These are phyloP conservation scores for Lottia scabra DNA, from an alignment of 2,888 invertebrate species.

Conservation along the genomic window DNA sequence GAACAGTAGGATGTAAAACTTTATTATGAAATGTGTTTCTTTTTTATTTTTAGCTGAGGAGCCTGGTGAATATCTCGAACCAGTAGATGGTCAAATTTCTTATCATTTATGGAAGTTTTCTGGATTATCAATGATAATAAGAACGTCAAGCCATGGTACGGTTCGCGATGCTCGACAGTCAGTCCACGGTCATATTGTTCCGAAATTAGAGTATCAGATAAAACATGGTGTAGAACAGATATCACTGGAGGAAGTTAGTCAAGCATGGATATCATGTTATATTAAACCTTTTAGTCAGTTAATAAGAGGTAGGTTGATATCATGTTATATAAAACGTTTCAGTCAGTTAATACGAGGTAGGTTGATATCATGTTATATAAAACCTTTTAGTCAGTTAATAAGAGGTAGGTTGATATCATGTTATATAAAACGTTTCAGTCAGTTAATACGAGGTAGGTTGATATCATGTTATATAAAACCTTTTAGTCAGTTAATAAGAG, in stretches of 20 bases:
- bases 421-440: too few relatives aligned
- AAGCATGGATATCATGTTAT: slow-evolving; percentile 53
- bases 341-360: too few relatives aligned
- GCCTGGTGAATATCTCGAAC: background rate
- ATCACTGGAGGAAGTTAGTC: slow-evolving; percentile 46
- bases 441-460: too few relatives aligned
- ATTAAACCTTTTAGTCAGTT: slow-evolving; percentile 51
- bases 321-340: too few relatives aligned
- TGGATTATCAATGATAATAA: slow-evolving; percentile 43
- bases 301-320: slow-evolving; percentile 48
- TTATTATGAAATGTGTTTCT: too few relatives aligned
- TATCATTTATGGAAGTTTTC: slow-evolving; percentile 58
- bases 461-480: too few relatives aligned
- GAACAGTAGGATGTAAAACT: too few relatives aligned
- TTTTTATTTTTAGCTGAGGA: too few relatives aligned
- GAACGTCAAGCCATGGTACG: slow-evolving; percentile 52
- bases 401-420: too few relatives aligned
- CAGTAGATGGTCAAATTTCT: slow-evolving; percentile 38
- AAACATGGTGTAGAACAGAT: slow-evolving; percentile 52
- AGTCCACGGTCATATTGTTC: slow-evolving; percentile 42
- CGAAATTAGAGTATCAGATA: slow-evolving; percentile 61
- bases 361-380: too few relatives aligned
- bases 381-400: too few relatives aligned
- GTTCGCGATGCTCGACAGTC: slow-evolving; percentile 35
- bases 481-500: too few relatives aligned